These are phyloP conservation scores for Nyctalus aviator DNA, from an alignment of 2,797 vertebrate genomes.

Conservation along the genomic window DNA sequence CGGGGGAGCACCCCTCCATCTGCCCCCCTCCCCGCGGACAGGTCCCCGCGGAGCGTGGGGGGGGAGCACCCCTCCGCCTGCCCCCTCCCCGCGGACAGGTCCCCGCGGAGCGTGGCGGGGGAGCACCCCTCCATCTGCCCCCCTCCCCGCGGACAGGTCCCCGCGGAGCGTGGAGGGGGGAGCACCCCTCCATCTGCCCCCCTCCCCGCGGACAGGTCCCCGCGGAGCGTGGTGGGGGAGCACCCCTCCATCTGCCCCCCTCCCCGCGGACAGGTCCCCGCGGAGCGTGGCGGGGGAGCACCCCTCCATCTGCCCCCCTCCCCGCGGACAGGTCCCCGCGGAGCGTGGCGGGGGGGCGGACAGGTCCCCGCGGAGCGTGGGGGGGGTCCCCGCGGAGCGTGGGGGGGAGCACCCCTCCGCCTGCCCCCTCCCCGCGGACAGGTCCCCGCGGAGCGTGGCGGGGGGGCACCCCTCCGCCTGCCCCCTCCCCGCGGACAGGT, in stretches of 20 bases:
- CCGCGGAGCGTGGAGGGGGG: not conserved
- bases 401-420: no score
- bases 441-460: no score
- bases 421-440: not conserved
- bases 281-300: not conserved
- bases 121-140: accelerated
- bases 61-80: no score
- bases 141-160: not conserved
- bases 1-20: not conserved
- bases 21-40: not conserved
- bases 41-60: not conserved
- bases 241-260: no score
- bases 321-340: not conserved
- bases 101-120: not conserved
- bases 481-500: not conserved
- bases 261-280: not conserved
- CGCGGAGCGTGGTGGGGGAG: not conserved
- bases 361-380: not conserved
- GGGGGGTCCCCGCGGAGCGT: no score
- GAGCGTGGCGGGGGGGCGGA: not conserved
- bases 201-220: not conserved
- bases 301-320: not conserved
- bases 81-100: not conserved
- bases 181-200: not conserved
- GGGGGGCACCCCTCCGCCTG: accelerated